phyloP scores from a whole-genome alignment of 1,140 invertebrate species.

The Pogonomyrmex barbatus region DNA sequence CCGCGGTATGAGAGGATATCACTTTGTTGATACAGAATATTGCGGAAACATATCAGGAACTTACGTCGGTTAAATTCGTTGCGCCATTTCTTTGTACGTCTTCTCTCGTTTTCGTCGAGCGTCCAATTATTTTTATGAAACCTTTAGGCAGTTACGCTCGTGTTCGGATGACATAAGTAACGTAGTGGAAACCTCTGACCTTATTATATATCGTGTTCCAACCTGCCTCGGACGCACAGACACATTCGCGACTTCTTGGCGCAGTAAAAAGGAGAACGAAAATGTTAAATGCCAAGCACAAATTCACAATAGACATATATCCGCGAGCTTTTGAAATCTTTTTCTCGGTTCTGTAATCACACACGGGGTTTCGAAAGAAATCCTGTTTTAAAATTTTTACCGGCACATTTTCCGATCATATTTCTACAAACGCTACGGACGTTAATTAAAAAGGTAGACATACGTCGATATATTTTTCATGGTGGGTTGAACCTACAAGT shows the following conservation, averaged over 20 bases:
- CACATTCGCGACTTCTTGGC: slow-evolving; percentile 32
- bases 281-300: slow-evolving; percentile 32
- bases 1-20: slow-evolving; percentile 27
- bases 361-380: background rate
- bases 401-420: too few species aligned
- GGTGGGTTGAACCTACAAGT: background rate
- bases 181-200: slow-evolving; percentile 48
- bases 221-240: slow-evolving; percentile 7
- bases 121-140: slow-evolving; percentile 58
- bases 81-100: slow-evolving; percentile 50
- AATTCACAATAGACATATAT: slow-evolving; percentile 10
- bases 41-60: slow-evolving; percentile 45
- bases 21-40: slow-evolving; percentile 56
- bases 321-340: background rate
- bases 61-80: slow-evolving; percentile 42
- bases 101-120: slow-evolving; percentile 24
- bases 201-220: slow-evolving; percentile 51
- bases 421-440: background rate
- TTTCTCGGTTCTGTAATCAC: background rate
- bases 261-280: slow-evolving; percentile 15
- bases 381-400: background rate
- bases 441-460: background rate
- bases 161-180: slow-evolving; percentile 46
- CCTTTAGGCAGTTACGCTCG: slow-evolving; percentile 30
- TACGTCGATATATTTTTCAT: slow-evolving; percentile 3